Evolutionary conservation across 2,888 invertebrate genomes (phyloP).

Genomic region (Thereva nobilitata): DNA sequence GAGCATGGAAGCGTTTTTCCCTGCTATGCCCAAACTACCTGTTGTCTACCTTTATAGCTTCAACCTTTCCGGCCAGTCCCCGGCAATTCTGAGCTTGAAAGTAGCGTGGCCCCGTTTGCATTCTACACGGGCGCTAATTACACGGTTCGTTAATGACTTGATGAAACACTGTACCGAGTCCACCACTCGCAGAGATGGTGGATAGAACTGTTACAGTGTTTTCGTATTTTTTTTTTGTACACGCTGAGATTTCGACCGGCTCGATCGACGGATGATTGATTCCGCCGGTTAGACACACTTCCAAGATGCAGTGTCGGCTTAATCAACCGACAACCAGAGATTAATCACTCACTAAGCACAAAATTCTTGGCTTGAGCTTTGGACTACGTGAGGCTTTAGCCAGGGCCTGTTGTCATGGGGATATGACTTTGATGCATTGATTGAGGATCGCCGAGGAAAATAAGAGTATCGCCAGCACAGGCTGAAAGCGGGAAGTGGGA

Average conservation of each 20-base stretch:
- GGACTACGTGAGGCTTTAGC: background rate
- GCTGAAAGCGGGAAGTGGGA: too few relatives aligned
- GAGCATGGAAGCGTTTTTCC: conserved; percentile 8
- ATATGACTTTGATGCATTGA: too few relatives aligned
- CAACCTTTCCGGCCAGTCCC: background rate
- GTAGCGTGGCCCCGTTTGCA: conserved; percentile 21
- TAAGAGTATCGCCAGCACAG: too few relatives aligned
- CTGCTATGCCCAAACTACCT: conserved; percentile 3
- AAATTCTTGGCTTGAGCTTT: conserved; percentile 8
- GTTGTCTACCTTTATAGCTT: background rate
- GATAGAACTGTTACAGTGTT: conserved; percentile 27
- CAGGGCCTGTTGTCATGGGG: too few relatives aligned
- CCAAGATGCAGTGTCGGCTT: conserved; percentile 17
- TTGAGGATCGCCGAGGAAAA: too few relatives aligned
- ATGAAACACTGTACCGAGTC: conserved; percentile 20
- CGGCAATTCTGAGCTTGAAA: conserved; percentile 14
- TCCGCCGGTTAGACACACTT: conserved; percentile 28
- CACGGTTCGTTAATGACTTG: conserved; percentile 33
- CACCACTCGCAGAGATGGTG: background rate
- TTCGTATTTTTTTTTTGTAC: conserved; percentile 9
- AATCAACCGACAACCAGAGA: conserved; percentile 30
- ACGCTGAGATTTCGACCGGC: background rate
- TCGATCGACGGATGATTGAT: conserved; percentile 32
- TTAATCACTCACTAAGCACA: conserved; percentile 27
- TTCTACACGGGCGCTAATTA: conserved; percentile 32